Percentiles rank a stretch among this genome's conserved stretches.
phyloP scores from a whole-genome alignment of 1,140 invertebrate genomes.

The Drosophila kanapiae region DNA sequence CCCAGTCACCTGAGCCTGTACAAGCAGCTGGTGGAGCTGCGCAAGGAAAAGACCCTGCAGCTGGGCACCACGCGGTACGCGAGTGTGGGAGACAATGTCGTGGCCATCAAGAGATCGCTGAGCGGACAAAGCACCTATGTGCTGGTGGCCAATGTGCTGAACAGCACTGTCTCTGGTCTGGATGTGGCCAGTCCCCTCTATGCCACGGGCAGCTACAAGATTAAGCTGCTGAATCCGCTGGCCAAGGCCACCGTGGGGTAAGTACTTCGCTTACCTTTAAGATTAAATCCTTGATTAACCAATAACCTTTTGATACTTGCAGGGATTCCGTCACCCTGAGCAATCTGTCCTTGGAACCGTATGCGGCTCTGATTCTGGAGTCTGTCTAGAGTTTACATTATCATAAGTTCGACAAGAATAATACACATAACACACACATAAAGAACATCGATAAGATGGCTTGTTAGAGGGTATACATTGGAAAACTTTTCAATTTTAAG shows the following conservation, averaged over 20 bases:
- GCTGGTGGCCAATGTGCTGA: conserved; percentile 67
- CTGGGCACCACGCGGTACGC: conserved; percentile 78
- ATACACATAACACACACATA: conserved; percentile 20
- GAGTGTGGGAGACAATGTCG: conserved; percentile 62
- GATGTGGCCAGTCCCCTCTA: conserved; percentile 52
- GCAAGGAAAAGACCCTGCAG: conserved; percentile 75
- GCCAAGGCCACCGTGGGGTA: conserved; percentile 55
- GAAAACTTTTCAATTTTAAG: conserved; percentile 78
- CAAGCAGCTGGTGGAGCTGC: conserved; percentile 66
- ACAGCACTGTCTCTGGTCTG: conserved; percentile 35
- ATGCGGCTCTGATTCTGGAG: conserved; percentile 70
- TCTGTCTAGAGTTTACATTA: conserved; percentile 60
- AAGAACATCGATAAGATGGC: conserved; percentile 38
- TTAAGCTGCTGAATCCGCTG: conserved; percentile 59
- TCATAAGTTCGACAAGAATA: conserved; percentile 59
- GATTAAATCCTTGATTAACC: conserved; percentile 8
- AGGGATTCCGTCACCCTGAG: conserved; percentile 51
- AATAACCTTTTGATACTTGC: neutral
- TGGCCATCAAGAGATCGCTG: conserved; percentile 61
- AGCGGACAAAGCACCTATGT: conserved; percentile 53
- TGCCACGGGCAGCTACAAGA: conserved; percentile 50
- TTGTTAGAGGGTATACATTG: conserved; percentile 39
- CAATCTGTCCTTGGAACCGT: conserved; percentile 57
- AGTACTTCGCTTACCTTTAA: conserved; percentile 6
- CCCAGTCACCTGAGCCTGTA: conserved; percentile 80